Evolutionary conservation across 2,797 vertebrate species (phyloP), one percentile per base, ranked within the genome.

Genomic region (Babyrousa celebensis): DNA sequence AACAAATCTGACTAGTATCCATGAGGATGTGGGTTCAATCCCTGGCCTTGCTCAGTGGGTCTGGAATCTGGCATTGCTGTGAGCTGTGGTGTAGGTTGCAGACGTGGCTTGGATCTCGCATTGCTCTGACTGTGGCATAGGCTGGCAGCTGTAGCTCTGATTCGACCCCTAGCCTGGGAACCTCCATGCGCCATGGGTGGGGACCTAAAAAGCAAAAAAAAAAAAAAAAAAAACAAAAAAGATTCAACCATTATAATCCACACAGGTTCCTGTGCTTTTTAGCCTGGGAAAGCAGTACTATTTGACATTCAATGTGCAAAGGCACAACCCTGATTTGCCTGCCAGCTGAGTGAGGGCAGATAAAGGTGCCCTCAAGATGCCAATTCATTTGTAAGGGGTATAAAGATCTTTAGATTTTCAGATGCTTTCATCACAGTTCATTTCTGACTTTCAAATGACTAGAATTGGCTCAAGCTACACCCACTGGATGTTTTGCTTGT

Each of bases 401-500:
- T 43, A 14, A 88, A 85, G 10, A 5, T 82, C 63, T 89, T 86
- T 12, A 21, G 15, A 15, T n/a, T 62, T 60, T 54, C 48, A 74
- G 14, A 12, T 5, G 15, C 9, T 75, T 23, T 17, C 4, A 23
- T 85, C 18, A 43, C 1, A 15, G 62, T n/a, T 20, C 20, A 17
- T 43, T 94, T 82, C 52, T 85, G 3, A 43, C 40, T 23, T 54
- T 91, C 52, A 54, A 17, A 83, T 72, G 62, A 4, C 88, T 79
- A n/a, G 23, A n/a, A 65, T 29, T n/a, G 83, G 48, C 25, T 65
- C 20, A 54, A 48, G 21, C 16, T 89, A 93, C 29, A 32, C 18
- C 32, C 20, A 9, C 27, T 54, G 12, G 23, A 60, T 23, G 6
- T 63, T 77, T 91, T 40, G 25, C 58, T 67, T 68, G 29, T 58